These are phyloP conservation scores for Callopanchax toddi DNA, from an alignment of 2,113 vertebrate genomes.

Conservation along the genomic window DNA sequence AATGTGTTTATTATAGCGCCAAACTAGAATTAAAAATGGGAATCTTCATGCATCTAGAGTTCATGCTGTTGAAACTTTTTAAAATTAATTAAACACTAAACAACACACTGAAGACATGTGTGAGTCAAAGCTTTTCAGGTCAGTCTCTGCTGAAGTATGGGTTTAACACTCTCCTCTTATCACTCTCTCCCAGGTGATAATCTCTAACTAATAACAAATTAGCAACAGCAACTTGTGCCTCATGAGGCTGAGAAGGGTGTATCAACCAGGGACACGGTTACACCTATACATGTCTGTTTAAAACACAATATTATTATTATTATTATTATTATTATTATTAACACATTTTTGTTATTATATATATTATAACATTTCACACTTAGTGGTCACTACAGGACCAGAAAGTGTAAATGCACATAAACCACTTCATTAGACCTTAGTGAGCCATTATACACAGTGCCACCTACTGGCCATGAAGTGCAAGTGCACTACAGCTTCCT, in stretches of 20 bases:
- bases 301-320: no score
- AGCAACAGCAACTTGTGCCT: slow-evolving; percentile 61
- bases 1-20: no score
- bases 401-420: background rate
- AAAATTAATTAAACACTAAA: background rate
- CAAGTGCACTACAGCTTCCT: background rate
- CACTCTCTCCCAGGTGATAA: slow-evolving; percentile 44
- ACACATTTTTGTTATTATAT: no score
- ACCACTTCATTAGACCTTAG: background rate
- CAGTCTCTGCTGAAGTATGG: slow-evolving; percentile 59
- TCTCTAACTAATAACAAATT: slow-evolving; percentile 65
- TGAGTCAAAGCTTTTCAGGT: slow-evolving; percentile 50
- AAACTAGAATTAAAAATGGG: background rate
- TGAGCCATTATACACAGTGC: background rate
- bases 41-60: background rate
- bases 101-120: background rate
- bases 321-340: no score
- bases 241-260: slow-evolving; percentile 18
- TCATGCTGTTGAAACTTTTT: background rate
- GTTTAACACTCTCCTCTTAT: slow-evolving; percentile 49
- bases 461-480: background rate
- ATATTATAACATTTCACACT: background rate
- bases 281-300: background rate
- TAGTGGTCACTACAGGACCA: background rate
- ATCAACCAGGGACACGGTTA: slow-evolving; percentile 26